A percentile compares a stretch with the other conserved stretches of the same genome.
These are phyloP conservation scores for Baccha elongata DNA, from an alignment of 2,888 invertebrate genomes.

Conservation along the genomic window DNA sequence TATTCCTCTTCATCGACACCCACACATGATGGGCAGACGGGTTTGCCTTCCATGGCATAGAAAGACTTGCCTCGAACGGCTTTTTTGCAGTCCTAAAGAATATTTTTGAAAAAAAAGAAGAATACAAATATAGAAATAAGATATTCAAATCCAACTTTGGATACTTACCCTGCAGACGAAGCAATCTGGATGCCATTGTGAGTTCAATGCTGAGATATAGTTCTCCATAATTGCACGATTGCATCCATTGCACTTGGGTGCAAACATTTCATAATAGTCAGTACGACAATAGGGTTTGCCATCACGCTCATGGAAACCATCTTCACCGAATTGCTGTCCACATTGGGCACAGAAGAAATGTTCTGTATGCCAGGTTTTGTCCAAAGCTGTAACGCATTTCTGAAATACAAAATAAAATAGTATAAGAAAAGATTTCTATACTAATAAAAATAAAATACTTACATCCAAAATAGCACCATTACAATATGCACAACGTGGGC, in stretches of 20 bases:
- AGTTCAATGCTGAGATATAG: slow-evolving; percentile 98
- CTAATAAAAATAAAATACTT: slow-evolving; percentile 75
- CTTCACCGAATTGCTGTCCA: slow-evolving; percentile 97
- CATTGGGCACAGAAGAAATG: slow-evolving; percentile 99
- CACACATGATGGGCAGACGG: slow-evolving; percentile 96
- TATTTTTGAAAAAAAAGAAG: slow-evolving; percentile 3
- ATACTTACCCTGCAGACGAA: slow-evolving; percentile 98
- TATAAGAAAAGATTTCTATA: background rate
- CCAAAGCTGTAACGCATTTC: slow-evolving; percentile 99
- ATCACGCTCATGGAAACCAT: slow-evolving; percentile 98
- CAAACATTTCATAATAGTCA: slow-evolving; percentile 99
- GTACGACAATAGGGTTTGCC: slow-evolving; percentile 97
- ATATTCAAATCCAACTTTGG: slow-evolving; percentile 8
- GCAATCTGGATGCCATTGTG: slow-evolving; percentile 99
- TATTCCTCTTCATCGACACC: slow-evolving; percentile 93
- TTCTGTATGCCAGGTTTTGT: slow-evolving; percentile 99
- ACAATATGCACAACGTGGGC: slow-evolving; percentile 99
- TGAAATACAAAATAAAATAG: slow-evolving; percentile 83
- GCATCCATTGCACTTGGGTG: slow-evolving; percentile 98
- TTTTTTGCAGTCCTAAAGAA: slow-evolving; percentile 94
- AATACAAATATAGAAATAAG: slow-evolving; percentile 41
- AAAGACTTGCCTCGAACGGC: slow-evolving; percentile 97
- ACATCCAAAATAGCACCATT: slow-evolving; percentile 99
- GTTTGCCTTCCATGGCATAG: slow-evolving; percentile 98
- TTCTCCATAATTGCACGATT: slow-evolving; percentile 98